These are phyloP conservation scores for Drosophila pectinifera DNA, from an alignment of 1,140 invertebrate species.

Conservation along the genomic window DNA sequence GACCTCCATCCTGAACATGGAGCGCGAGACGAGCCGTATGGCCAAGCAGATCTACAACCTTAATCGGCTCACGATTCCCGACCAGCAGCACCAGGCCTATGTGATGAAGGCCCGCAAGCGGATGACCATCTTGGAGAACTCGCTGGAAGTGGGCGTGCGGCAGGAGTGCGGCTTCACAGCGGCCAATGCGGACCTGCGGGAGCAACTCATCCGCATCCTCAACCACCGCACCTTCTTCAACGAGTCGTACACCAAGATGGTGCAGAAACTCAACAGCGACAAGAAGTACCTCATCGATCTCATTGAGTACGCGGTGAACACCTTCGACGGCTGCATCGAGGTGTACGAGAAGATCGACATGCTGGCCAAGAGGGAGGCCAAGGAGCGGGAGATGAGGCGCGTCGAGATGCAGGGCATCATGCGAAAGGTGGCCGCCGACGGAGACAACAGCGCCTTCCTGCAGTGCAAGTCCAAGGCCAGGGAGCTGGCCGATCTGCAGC, in stretches of 20 bases:
- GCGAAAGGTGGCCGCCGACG: conserved; percentile 74
- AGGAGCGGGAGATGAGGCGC: conserved; percentile 63
- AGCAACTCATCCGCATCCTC: conserved; percentile 69
- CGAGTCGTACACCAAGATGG: conserved; percentile 69
- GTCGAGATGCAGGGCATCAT: conserved; percentile 76
- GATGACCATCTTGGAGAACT: conserved; percentile 70
- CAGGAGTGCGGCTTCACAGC: conserved; percentile 73
- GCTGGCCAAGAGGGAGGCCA: conserved; percentile 59
- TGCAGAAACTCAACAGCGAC: conserved; percentile 74
- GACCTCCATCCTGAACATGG: conserved; percentile 67
- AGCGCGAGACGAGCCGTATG: conserved; percentile 67
- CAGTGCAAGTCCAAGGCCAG: conserved; percentile 65
- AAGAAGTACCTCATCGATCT: conserved; percentile 77
- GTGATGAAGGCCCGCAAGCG: conserved; percentile 55
- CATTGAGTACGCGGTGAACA: conserved; percentile 70
- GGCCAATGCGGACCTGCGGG: conserved; percentile 62
- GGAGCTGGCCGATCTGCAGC: conserved; percentile 67
- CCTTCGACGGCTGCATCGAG: conserved; percentile 73
- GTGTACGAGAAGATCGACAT: conserved; percentile 74
- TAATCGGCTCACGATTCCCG: conserved; percentile 65
- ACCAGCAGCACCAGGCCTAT: conserved; percentile 64
- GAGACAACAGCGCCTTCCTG: conserved; percentile 67
- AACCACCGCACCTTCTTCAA: conserved; percentile 75
- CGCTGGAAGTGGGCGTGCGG: conserved; percentile 66
- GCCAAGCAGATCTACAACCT: conserved; percentile 69